Percentiles rank a stretch among this genome's conserved stretches.
phyloP scores from a whole-genome alignment of 2,888 invertebrate species.

The Pseudococcus viburni region DNA sequence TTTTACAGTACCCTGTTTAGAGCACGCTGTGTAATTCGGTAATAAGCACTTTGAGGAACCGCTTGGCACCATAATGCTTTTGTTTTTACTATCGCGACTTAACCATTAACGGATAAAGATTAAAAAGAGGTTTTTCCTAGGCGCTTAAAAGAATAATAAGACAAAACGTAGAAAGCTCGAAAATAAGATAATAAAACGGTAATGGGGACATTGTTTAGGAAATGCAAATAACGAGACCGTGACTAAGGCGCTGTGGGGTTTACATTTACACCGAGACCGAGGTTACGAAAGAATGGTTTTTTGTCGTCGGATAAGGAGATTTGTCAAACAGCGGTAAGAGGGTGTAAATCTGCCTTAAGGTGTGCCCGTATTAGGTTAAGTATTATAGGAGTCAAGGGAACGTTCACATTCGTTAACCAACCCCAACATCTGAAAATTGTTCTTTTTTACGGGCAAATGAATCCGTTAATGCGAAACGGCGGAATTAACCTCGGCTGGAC shows the following conservation, averaged over 20 bases:
- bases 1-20: background rate
- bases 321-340: conserved; percentile 56
- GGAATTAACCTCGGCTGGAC: conserved; percentile 4
- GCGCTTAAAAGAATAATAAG: conserved; percentile 65
- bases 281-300: conserved; percentile 61
- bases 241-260: conserved; percentile 54
- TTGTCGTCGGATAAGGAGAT: conserved; percentile 65
- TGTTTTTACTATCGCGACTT: conserved; percentile 60
- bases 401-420: conserved; percentile 46
- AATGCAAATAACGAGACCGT: conserved; percentile 65
- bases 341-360: conserved; percentile 66
- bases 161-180: conserved; percentile 64
- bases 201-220: conserved; percentile 65
- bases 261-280: conserved; percentile 62
- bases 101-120: conserved; percentile 64
- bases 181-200: conserved; percentile 66
- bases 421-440: conserved; percentile 9
- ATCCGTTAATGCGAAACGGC: background rate
- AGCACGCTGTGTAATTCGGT: conserved; percentile 37
- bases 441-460: conserved; percentile 26
- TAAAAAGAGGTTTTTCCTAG: conserved; percentile 58
- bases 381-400: conserved; percentile 54
- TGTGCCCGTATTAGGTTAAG: conserved; percentile 58
- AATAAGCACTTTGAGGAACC: conserved; percentile 56
- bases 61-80: conserved; percentile 34